phyloP scores from a whole-genome alignment of 2,888 invertebrate species.

The Mylabris sibirica region DNA sequence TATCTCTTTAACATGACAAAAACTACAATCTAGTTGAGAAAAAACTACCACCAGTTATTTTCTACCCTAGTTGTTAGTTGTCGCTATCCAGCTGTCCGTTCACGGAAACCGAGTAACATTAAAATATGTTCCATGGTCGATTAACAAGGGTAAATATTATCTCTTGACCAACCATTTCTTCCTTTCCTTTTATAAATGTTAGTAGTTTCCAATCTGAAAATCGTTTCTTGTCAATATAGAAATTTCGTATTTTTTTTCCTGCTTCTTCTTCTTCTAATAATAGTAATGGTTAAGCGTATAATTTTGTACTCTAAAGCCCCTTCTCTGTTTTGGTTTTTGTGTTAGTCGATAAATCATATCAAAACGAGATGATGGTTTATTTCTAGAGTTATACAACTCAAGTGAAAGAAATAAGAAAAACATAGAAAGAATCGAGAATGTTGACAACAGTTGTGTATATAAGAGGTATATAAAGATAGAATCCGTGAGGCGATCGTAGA shows the following conservation, averaged over 20 bases:
- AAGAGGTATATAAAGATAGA: slow-evolving; percentile 25
- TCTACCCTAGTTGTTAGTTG: slow-evolving; percentile 28
- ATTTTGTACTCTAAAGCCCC: background rate
- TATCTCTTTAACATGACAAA: slow-evolving; percentile 1
- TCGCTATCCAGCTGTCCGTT: slow-evolving; percentile 32
- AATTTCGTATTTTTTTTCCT: slow-evolving; percentile 24
- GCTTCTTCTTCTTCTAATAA: slow-evolving; percentile 29
- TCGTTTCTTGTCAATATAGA: background rate
- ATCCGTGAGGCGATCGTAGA: slow-evolving; percentile 38
- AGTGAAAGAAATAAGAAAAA: slow-evolving; percentile 16
- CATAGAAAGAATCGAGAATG: slow-evolving; percentile 29
- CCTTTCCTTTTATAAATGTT: slow-evolving; percentile 20
- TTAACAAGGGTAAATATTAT: slow-evolving; percentile 44
- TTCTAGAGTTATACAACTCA: slow-evolving; percentile 12
- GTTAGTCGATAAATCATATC: slow-evolving; percentile 38
- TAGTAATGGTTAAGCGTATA: background rate
- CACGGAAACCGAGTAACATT: slow-evolving; percentile 44
- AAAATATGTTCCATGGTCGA: slow-evolving; percentile 55
- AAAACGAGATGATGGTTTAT: slow-evolving; percentile 30
- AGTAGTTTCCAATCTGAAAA: background rate
- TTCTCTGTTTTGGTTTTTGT: background rate
- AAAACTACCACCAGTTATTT: slow-evolving; percentile 32
- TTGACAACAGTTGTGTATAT: slow-evolving; percentile 18
- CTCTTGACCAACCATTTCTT: slow-evolving; percentile 28
- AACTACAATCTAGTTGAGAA: slow-evolving; percentile 21